phyloP scores from a whole-genome alignment of 2,113 vertebrate genomes.

The Caranx ignobilis region DNA sequence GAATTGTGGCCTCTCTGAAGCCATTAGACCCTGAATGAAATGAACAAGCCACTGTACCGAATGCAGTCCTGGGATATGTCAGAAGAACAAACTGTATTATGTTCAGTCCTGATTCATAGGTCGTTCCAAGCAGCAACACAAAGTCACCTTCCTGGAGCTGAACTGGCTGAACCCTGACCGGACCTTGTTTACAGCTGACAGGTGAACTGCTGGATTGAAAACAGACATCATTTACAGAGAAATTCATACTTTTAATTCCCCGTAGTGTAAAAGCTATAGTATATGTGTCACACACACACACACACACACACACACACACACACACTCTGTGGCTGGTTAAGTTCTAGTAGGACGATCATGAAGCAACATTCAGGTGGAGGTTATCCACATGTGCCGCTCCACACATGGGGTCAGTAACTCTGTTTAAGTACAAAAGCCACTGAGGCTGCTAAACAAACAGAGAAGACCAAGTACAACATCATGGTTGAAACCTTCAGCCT shows the following conservation, averaged over 20 bases:
- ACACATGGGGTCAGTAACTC: too few relatives aligned
- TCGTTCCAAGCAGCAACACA: background rate
- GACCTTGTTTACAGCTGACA: background rate
- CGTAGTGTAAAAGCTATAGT: background rate
- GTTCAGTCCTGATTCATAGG: conserved; percentile 5
- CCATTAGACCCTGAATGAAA: background rate
- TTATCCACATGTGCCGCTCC: too few relatives aligned
- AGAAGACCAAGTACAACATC: too few relatives aligned
- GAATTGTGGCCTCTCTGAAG: background rate
- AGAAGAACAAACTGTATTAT: conserved; percentile 6
- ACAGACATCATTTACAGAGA: background rate
- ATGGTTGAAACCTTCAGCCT: too few relatives aligned
- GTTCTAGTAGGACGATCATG: background rate
- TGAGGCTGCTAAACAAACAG: too few relatives aligned
- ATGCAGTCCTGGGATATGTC: background rate
- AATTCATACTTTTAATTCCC: background rate
- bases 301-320: background rate
- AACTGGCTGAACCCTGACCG: background rate
- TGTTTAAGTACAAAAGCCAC: too few relatives aligned
- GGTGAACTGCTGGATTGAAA: background rate
- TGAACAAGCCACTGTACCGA: background rate
- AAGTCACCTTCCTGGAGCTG: background rate
- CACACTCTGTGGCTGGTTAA: background rate
- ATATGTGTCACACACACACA: background rate
- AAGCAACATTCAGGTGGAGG: too few relatives aligned